phyloP scores from a whole-genome alignment of 1,140 invertebrate genomes.

The Nasonia giraulti region DNA sequence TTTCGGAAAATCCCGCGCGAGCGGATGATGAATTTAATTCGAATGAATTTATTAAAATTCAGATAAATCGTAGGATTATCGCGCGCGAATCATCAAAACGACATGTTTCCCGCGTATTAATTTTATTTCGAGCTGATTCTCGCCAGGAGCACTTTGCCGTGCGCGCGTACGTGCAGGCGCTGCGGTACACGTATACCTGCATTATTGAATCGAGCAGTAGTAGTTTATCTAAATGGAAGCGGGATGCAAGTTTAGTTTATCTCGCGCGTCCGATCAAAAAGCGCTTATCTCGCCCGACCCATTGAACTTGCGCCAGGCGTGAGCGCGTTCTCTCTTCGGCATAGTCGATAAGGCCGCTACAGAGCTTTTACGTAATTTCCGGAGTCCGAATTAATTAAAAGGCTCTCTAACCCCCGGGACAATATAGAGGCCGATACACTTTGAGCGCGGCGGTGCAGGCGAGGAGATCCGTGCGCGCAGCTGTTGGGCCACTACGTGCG shows the following conservation, averaged over 20 bases:
- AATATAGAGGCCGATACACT: no score
- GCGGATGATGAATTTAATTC: background rate
- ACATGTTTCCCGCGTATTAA: background rate
- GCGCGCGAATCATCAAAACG: background rate
- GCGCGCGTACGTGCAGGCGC: no score
- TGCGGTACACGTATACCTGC: background rate
- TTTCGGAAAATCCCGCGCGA: background rate
- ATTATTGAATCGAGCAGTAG: background rate
- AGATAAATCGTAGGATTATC: background rate
- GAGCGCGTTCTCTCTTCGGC: no score
- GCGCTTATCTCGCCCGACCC: background rate
- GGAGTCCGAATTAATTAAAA: background rate
- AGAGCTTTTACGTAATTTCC: background rate
- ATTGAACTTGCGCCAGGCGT: background rate
- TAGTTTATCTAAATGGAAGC: background rate
- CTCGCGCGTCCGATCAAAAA: background rate
- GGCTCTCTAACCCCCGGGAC: no score
- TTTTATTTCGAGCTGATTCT: background rate
- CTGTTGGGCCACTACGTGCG: no score
- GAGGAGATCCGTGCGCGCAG: no score
- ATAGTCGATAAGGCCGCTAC: background rate
- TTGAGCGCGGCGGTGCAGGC: no score
- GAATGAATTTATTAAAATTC: background rate
- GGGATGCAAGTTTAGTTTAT: background rate
- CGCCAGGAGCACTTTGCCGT: no score